Evolutionary conservation across 2,888 invertebrate species (phyloP), one percentile per base, ranked within the genome.

Genomic region (Achlya flavicornis): DNA sequence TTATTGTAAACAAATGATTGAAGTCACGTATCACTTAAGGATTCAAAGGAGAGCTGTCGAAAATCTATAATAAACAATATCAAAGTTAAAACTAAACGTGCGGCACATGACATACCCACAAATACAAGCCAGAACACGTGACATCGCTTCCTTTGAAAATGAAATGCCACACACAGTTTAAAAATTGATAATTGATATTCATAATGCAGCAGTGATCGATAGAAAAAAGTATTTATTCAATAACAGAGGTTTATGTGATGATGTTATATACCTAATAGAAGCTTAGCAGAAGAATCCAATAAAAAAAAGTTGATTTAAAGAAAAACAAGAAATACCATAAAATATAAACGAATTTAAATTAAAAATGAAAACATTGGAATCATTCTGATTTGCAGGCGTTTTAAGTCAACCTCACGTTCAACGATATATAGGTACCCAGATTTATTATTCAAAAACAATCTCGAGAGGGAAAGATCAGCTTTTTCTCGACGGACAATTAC

Each of bases 51-150:
- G 70, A 72, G 76, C 65, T 64, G 65, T 63, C 65, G 46, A 69
- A 74, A 77, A 78, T 73, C 70, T 69, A 79, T 80, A 83, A 81
- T 79, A 83, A 81, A 83, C 75, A 78, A 79, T 81, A 85, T 81
- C 79, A 79, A 76, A 79, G 80, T 72, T 71, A 73, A 38, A 76
- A 75, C 26, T 77, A 73, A 75, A 79, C 75, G 71, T 71, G 75
- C 64, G 58, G 35, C 62, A 72, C 72, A 72, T 77, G 70, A 70
- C 68, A 65, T 64, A 65, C 57, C 69, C 63, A 75, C 77, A 76
- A 78, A 76, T 62, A 63, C 69, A 67, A 66, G 63, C 38, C 38
- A 64, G 64, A 63, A 72, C 72, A 71, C 81, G 79, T 80, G 74
- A 73, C 70, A 69, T 65, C 69, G 69, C 69, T 68, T 66, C 68